Base-by-base conservation (phyloP, 1,140 invertebrate genomes). In the Lycorma delicatula region DNA sequence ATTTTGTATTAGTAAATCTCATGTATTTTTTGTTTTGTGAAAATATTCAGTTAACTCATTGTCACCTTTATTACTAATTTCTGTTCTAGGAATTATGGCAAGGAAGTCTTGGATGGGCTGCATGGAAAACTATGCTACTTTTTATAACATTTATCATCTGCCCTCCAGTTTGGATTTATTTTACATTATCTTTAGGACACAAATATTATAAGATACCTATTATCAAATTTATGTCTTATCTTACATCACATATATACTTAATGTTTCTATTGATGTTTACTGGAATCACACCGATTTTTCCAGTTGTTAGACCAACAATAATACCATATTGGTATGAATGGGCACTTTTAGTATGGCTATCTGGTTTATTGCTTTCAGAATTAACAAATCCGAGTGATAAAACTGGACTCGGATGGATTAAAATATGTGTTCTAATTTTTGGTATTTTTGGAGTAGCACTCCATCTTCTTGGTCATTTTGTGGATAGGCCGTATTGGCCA, bases 181-280 rank as follows among this genome's bases (percentile, higher is more conserved):
- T 98, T 71, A 97, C 94, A 29, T 80, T 98, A 63, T 96, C 96
- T 11, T 75, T 98, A 62, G 91, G 91, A 20, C 93, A 96, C 75
- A 89, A 89, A 71, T 97, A 95, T 74, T 91, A 94, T 78, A 93
- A 91, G 76, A 85, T 90, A 65, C 97, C 97, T 18, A 97, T 99
- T 63, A 97, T 99, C 67, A 98, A 98, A 75, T 99, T 99, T 72
- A 97, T 98, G 89, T 96, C 94, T 12, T 97, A 98, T 74, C 80
- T 99, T 50, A 97, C 96, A 1, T 98, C 97, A 1, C 97, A 99
- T 75, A 86, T 98, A 62, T 97, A 97, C 73, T 82, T 99, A 52
- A 97, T 98, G 85, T 74, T 93, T 47, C 84, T 98, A 60, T 82
- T 98, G 61, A 81, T 88, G 51, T 77, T 97, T 54, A 91, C 92